A percentile compares a stretch with the other conserved stretches of the same genome.
Conservation (phyloP, 2,113 vertebrate species). For the Python bivittatus region DNA sequence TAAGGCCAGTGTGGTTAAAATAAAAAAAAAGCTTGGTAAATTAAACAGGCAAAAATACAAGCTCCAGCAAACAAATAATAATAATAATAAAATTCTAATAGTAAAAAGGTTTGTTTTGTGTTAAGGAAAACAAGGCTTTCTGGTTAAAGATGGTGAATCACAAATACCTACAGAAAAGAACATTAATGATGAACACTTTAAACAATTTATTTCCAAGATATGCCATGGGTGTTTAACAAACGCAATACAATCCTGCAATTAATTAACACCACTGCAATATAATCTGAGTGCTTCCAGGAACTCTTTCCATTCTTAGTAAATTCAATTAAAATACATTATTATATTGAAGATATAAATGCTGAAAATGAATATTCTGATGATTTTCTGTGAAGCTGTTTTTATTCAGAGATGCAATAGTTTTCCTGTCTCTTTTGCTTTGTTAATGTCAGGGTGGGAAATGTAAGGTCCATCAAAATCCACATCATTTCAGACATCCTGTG, state of each 20-base stretch:
- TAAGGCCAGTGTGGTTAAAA: not conserved
- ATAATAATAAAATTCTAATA: not conserved
- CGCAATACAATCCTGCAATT: not conserved
- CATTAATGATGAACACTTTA: not conserved
- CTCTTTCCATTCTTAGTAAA: not conserved
- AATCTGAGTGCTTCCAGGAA: not conserved
- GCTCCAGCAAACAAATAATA: not conserved
- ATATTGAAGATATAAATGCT: constrained; percentile 13
- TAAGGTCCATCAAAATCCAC: not conserved
- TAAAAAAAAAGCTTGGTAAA: not conserved
- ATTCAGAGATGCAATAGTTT: not conserved
- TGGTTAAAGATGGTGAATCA: not conserved
- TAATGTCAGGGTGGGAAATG: not conserved
- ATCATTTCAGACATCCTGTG: not conserved
- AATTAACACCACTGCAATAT: constrained; percentile 2
- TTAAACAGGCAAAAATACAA: not conserved
- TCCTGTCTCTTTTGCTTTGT: not conserved
- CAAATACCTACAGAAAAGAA: not conserved
- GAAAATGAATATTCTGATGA: not conserved
- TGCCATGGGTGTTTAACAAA: not conserved
- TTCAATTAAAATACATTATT: constrained; percentile 20
- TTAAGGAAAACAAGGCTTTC: not conserved
- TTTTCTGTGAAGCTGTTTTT: not conserved
- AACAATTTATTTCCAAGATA: not conserved
- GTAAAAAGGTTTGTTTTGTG: not conserved